phyloP scores from a whole-genome alignment of 2,888 invertebrate species.

The Diaprepes abbreviatus region DNA sequence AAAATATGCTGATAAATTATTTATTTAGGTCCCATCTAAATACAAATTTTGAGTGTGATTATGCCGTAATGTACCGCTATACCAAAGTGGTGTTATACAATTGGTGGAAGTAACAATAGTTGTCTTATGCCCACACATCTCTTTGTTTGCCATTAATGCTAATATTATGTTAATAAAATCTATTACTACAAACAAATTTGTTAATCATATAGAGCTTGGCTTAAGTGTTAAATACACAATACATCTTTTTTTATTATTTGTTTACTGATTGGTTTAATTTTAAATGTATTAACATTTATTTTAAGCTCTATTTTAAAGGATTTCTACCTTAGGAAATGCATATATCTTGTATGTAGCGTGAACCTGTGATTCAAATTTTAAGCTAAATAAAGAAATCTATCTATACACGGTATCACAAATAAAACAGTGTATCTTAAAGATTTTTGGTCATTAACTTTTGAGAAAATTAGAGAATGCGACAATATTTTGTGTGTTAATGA shows the following conservation, averaged over 20 bases:
- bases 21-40: no score
- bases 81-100: not conserved
- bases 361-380: no score
- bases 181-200: slow-evolving; percentile 9
- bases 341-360: not conserved
- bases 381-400: no score
- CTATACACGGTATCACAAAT: no score
- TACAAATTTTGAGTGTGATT: not conserved
- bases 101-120: not conserved
- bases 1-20: no score
- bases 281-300: not conserved
- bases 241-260: not conserved
- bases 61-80: not conserved
- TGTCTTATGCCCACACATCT: not conserved
- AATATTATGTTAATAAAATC: slow-evolving; percentile 15
- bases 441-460: no score
- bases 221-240: not conserved
- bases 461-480: no score
- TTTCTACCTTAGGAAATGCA: not conserved
- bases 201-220: not conserved
- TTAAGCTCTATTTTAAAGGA: not conserved
- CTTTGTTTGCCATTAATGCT: slow-evolving; percentile 6
- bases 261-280: not conserved
- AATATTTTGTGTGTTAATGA: no score
- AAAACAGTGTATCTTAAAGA: no score